Percentiles rank a stretch among this genome's conserved stretches.
phyloP scores from a whole-genome alignment of 2,888 invertebrate species.

The Amphiduros pacificus region DNA sequence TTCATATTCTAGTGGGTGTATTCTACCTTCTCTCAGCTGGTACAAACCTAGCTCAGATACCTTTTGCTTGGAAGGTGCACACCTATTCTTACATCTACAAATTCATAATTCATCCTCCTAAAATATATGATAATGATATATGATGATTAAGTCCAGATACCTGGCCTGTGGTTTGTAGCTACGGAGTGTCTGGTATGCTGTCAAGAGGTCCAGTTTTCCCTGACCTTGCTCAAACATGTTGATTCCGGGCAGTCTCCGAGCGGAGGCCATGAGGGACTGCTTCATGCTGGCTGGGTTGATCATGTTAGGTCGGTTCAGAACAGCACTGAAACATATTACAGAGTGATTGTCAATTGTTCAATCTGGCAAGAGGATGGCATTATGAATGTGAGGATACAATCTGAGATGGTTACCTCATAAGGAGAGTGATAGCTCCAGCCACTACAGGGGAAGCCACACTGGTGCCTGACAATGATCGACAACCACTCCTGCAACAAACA shows the following conservation, averaged over 20 bases:
- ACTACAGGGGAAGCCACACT: constrained; percentile 97
- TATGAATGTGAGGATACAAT: too few relatives aligned
- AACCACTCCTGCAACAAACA: constrained; percentile 67
- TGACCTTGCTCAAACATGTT: constrained; percentile 99
- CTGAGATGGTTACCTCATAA: constrained; percentile 56
- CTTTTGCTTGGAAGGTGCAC: too few relatives aligned
- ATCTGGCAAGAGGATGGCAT: too few relatives aligned
- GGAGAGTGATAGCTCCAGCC: constrained; percentile 88
- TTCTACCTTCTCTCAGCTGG: too few relatives aligned
- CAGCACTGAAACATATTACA: constrained; percentile 61
- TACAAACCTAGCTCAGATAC: too few relatives aligned
- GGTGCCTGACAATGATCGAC: constrained; percentile 88
- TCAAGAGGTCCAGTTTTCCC: constrained; percentile 87
- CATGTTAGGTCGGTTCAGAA: constrained; percentile 57
- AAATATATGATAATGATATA: background rate
- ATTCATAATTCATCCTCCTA: too few relatives aligned
- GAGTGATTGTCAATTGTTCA: too few relatives aligned
- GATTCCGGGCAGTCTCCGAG: constrained; percentile 75
- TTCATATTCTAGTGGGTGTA: too few relatives aligned
- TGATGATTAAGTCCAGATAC: too few relatives aligned
- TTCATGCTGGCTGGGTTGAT: constrained; percentile 90
- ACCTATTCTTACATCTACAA: too few relatives aligned
- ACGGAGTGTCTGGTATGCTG: constrained; percentile 73
- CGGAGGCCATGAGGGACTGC: constrained; percentile 90
- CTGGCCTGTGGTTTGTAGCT: constrained; percentile 73